phyloP scores from a whole-genome alignment of 2,888 invertebrate genomes.

The Penaeus monodon region DNA sequence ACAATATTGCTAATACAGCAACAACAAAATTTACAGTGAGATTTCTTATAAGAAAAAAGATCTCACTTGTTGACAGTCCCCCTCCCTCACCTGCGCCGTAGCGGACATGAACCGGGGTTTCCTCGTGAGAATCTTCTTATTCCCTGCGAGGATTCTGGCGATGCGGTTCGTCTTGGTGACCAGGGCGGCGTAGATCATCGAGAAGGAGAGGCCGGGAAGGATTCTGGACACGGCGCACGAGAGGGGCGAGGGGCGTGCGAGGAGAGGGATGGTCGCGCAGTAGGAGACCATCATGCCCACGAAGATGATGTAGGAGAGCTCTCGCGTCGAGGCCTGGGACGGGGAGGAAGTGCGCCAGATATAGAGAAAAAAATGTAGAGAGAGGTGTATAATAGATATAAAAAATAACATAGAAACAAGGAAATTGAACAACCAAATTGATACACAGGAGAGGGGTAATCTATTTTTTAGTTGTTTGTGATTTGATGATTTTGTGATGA shows the following conservation, averaged over 20 bases:
- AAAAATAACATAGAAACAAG: too few species aligned
- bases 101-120: constrained; percentile 78
- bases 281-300: constrained; percentile 75
- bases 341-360: too few species aligned
- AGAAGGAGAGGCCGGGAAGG: constrained; percentile 71
- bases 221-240: constrained; percentile 71
- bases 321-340: constrained; percentile 70
- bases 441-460: too few species aligned
- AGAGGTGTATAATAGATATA: too few species aligned
- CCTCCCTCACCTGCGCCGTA: constrained; percentile 70
- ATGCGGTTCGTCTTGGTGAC: constrained; percentile 85
- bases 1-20: too few species aligned
- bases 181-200: constrained; percentile 81
- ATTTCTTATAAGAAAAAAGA: too few species aligned
- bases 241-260: constrained; percentile 75
- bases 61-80: not conserved
- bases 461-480: too few species aligned
- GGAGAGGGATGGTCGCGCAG: constrained; percentile 77
- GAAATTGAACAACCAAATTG: too few species aligned
- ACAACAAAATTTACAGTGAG: too few species aligned
- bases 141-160: constrained; percentile 80
- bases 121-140: constrained; percentile 79
- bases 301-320: constrained; percentile 76
- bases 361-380: too few species aligned
- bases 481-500: too few species aligned